These are phyloP conservation scores for Protobothrops mucrosquamatus DNA, from an alignment of 2,113 vertebrate species.

Conservation along the genomic window DNA sequence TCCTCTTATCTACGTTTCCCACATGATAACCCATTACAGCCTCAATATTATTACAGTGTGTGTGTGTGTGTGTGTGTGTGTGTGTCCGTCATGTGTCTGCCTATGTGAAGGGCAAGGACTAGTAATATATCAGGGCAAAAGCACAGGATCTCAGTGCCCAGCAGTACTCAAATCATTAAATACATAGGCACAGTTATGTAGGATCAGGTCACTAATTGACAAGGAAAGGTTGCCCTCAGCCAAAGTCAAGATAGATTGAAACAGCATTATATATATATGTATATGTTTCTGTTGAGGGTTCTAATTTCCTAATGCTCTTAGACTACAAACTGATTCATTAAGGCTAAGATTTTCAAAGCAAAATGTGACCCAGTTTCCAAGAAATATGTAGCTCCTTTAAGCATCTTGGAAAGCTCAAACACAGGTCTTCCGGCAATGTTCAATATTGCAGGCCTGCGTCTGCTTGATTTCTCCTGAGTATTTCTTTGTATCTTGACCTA, in stretches of 20 bases:
- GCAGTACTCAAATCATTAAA: neutral
- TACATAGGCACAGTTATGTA: neutral
- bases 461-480: constrained; percentile 33
- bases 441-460: constrained; percentile 17
- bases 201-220: neutral
- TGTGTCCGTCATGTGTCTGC: neutral
- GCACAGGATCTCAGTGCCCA: neutral
- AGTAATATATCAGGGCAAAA: neutral
- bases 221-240: neutral
- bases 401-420: constrained; percentile 25
- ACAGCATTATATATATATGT: neutral
- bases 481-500: constrained; percentile 40
- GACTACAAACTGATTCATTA: constrained; percentile 13
- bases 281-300: neutral
- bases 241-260: neutral
- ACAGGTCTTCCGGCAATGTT: constrained; percentile 18
- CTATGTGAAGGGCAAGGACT: neutral
- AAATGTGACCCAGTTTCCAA: neutral
- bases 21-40: neutral
- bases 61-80: too few species aligned
- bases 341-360: constrained; percentile 12
- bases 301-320: neutral
- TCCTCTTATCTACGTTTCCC: neutral
- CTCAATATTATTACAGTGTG: neutral
- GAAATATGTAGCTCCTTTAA: neutral